phyloP scores from a whole-genome alignment of 2,113 vertebrate genomes.

The Pangasianodon gigas region DNA sequence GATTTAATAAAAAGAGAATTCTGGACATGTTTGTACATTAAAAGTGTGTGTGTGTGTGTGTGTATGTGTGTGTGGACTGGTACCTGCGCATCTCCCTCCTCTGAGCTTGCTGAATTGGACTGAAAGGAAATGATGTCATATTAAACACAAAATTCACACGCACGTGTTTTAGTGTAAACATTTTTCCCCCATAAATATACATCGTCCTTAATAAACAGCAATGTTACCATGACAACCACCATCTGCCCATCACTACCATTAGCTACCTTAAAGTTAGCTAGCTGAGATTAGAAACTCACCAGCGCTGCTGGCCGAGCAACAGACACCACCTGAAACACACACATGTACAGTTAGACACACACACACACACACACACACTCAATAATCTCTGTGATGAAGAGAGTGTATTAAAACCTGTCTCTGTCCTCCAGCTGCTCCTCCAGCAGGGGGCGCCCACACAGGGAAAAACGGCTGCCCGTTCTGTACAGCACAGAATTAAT shows the following conservation, averaged over 20 bases:
- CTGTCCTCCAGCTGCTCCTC: constrained; percentile 14
- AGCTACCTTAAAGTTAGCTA: neutral
- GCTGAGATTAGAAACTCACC: neutral
- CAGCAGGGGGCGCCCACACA: neutral
- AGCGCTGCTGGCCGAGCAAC: constrained; percentile 3
- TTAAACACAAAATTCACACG: neutral
- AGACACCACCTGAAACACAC: constrained; percentile 35
- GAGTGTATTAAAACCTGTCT: constrained; percentile 6
- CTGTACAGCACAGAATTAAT: neutral
- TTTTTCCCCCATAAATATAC: neutral
- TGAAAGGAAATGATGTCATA: constrained; percentile 2
- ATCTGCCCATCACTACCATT: neutral
- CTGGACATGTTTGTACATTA: neutral
- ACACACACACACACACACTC: constrained; percentile 1
- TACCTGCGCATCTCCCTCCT: constrained; percentile 40
- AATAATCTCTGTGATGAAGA: neutral
- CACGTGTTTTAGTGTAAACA: neutral
- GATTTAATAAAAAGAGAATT: neutral
- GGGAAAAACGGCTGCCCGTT: constrained; percentile 13
- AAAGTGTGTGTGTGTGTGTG: neutral
- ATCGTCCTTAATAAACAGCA: neutral
- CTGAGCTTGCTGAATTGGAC: constrained; percentile 45
- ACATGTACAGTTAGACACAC: neutral
- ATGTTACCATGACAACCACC: neutral
- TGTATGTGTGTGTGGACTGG: neutral